Evolutionary conservation across 2,888 invertebrate species (phyloP).

Genomic region (Caradrina clavipalpis): DNA sequence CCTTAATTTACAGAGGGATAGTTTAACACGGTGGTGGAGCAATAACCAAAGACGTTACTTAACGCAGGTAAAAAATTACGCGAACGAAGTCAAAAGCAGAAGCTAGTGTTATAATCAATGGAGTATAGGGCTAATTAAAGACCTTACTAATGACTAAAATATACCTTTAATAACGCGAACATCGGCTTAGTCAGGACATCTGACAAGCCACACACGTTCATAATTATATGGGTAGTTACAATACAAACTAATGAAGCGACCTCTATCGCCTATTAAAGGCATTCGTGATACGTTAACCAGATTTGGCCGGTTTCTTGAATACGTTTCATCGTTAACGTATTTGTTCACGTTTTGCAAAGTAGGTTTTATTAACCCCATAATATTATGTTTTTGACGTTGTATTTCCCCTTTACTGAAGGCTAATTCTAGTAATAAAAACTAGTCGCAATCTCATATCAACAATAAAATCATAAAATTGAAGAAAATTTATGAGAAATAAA

Average conservation of each 20-base stretch:
- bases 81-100: no score
- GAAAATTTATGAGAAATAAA: no score
- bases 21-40: no score
- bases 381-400: no score
- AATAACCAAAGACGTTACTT: no score
- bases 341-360: conserved; percentile 3
- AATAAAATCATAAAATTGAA: no score
- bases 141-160: conserved; percentile 2
- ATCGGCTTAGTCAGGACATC: conserved; percentile 28
- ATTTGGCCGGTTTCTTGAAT: conserved; percentile 61
- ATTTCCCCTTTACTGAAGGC: no score
- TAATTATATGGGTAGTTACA: conserved; percentile 74
- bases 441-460: no score
- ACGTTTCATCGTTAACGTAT: conserved; percentile 41
- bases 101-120: not conserved
- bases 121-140: conserved; percentile 6
- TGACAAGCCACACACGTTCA: conserved; percentile 69
- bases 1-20: no score
- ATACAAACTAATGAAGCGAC: conserved; percentile 82
- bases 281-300: conserved; percentile 74
- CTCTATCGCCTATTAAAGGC: conserved; percentile 75
- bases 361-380: not conserved
- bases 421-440: no score
- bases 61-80: no score
- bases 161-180: conserved; percentile 7